These are phyloP conservation scores for Romanogobio albipinnatus DNA, from an alignment of 2,113 vertebrate species.

Conservation along the genomic window DNA sequence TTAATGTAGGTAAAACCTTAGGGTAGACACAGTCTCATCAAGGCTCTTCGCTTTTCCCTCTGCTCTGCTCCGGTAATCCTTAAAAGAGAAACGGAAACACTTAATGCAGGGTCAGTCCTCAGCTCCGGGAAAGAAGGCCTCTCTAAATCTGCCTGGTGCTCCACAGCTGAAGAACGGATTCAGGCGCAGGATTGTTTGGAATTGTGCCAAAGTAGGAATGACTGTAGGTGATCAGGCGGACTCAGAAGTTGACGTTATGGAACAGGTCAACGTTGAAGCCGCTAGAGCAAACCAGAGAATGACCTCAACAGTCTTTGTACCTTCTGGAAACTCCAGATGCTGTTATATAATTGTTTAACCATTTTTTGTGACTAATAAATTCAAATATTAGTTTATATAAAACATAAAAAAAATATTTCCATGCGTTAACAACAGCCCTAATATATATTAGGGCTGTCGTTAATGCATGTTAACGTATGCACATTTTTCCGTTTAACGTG, in stretches of 20 bases:
- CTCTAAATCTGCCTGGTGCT: conserved; percentile 46
- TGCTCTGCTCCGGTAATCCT: conserved; percentile 52
- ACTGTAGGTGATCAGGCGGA: conserved; percentile 60
- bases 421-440: too few species aligned
- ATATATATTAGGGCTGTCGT: too few species aligned
- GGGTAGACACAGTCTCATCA: conserved; percentile 24
- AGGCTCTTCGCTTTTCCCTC: conserved; percentile 39
- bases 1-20: conserved; percentile 5
- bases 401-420: too few species aligned
- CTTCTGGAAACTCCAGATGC: conserved; percentile 56
- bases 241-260: conserved; percentile 51
- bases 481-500: too few species aligned
- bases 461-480: too few species aligned
- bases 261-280: conserved; percentile 41
- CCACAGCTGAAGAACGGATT: conserved; percentile 26
- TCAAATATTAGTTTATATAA: not conserved
- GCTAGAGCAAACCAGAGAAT: conserved; percentile 20
- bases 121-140: conserved; percentile 41
- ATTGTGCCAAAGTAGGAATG: conserved; percentile 43
- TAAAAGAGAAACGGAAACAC: conserved; percentile 57
- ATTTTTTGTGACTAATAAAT: conserved; percentile 18
- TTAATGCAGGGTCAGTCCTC: conserved; percentile 57
- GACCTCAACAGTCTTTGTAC: conserved; percentile 53
- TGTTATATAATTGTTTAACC: conserved; percentile 59
- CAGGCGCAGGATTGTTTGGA: conserved; percentile 41